Conservation (phyloP, 2,888 invertebrate species). For the Lochmaea crataegi region DNA sequence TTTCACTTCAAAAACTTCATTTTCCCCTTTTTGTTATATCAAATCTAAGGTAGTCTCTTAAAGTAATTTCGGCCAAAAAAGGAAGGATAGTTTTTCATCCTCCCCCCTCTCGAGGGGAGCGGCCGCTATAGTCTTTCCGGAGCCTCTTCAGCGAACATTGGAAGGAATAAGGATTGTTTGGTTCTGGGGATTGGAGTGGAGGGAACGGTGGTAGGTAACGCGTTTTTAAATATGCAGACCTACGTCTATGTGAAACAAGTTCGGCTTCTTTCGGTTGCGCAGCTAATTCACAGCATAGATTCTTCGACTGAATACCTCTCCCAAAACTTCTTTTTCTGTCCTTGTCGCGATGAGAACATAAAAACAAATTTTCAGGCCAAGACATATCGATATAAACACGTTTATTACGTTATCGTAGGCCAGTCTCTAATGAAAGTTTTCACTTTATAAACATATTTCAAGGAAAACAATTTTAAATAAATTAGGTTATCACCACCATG, state of each 20-base stretch:
- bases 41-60: too few species aligned
- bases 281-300: constrained; percentile 2
- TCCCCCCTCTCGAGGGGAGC: too few species aligned
- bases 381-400: constrained; percentile 14
- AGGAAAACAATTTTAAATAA: neutral
- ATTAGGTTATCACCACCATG: neutral
- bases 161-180: too few species aligned
- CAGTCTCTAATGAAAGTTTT: neutral
- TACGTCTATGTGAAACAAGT: neutral
- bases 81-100: too few species aligned
- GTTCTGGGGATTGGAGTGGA: too few species aligned
- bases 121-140: too few species aligned
- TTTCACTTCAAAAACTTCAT: too few species aligned
- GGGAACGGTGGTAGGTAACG: too few species aligned
- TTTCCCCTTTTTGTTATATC: too few species aligned
- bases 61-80: too few species aligned
- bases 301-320: neutral
- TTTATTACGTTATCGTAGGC: constrained; percentile 15
- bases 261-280: neutral
- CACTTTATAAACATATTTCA: neutral
- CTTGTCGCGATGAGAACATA: constrained; percentile 13
- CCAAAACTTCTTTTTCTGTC: constrained; percentile 13
- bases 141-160: too few species aligned
- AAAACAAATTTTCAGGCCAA: constrained; percentile 16
- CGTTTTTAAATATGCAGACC: neutral